Conservation (phyloP, 2,888 invertebrate species). For the Gibbula magus region DNA sequence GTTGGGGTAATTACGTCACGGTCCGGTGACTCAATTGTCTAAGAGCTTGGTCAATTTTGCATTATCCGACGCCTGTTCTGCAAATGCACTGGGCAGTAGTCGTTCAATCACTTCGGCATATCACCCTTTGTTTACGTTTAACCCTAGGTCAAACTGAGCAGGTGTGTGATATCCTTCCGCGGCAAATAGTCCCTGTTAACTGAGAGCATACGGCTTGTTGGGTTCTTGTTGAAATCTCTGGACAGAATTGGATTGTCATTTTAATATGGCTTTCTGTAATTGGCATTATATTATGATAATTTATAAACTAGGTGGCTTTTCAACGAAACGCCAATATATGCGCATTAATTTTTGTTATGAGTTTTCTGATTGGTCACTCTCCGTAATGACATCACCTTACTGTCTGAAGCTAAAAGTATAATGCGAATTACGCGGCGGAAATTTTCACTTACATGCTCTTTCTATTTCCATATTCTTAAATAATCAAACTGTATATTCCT, state of each 20-base stretch:
- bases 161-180: background rate
- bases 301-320: background rate
- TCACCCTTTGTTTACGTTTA: constrained; percentile 1
- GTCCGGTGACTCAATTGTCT: background rate
- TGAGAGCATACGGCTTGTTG: too few species aligned
- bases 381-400: too few species aligned
- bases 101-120: background rate
- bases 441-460: too few species aligned
- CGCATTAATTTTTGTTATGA: background rate
- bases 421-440: too few species aligned
- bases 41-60: background rate
- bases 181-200: background rate
- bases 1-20: background rate
- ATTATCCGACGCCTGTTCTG: background rate
- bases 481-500: too few species aligned
- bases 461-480: too few species aligned
- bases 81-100: background rate
- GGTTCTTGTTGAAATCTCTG: too few species aligned
- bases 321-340: background rate
- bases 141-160: background rate
- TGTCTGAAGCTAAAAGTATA: too few species aligned
- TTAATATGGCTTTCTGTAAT: too few species aligned
- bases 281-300: too few species aligned
- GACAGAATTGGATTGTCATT: too few species aligned
- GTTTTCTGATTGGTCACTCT: background rate